phyloP scores from a whole-genome alignment of 1,140 invertebrate species.

The Papilio xuthus region DNA sequence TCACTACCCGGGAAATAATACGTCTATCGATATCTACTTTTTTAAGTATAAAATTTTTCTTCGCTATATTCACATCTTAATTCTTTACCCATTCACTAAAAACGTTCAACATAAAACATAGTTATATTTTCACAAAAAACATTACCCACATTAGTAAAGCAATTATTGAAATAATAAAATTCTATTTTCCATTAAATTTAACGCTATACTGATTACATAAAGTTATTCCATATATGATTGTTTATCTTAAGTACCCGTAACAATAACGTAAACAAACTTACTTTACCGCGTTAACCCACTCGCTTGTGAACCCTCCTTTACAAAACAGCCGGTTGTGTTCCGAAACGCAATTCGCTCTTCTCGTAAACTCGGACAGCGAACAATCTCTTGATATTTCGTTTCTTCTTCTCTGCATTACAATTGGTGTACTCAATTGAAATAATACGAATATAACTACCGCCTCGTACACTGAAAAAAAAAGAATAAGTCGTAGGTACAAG shows the following conservation, averaged over 20 bases:
- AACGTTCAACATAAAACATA: not conserved
- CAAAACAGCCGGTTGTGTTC: slow-evolving; percentile 50
- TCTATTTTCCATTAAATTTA: not conserved
- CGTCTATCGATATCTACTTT: too few relatives aligned
- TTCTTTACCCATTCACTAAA: not conserved
- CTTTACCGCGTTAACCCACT: slow-evolving; percentile 54
- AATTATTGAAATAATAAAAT: slow-evolving; percentile 21
- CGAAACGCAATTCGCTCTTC: slow-evolving; percentile 49
- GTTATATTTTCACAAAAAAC: not conserved
- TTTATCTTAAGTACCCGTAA: not conserved
- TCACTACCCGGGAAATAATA: too few relatives aligned
- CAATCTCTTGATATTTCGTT: slow-evolving; percentile 45
- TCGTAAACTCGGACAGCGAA: slow-evolving; percentile 49
- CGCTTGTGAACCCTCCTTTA: slow-evolving; percentile 51
- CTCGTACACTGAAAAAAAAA: slow-evolving; percentile 14
- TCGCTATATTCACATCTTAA: too few relatives aligned
- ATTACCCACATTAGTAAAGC: not conserved
- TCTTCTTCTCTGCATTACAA: slow-evolving; percentile 43
- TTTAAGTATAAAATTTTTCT: too few relatives aligned
- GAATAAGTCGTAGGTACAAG: too few relatives aligned
- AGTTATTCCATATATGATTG: not conserved
- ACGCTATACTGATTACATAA: not conserved
- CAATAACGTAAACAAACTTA: slow-evolving; percentile 46
- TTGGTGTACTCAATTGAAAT: slow-evolving; percentile 41
- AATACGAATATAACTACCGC: slow-evolving; percentile 40